These are phyloP conservation scores for Acanthosepion pharaonis DNA, from an alignment of 2,888 invertebrate genomes.

Conservation along the genomic window DNA sequence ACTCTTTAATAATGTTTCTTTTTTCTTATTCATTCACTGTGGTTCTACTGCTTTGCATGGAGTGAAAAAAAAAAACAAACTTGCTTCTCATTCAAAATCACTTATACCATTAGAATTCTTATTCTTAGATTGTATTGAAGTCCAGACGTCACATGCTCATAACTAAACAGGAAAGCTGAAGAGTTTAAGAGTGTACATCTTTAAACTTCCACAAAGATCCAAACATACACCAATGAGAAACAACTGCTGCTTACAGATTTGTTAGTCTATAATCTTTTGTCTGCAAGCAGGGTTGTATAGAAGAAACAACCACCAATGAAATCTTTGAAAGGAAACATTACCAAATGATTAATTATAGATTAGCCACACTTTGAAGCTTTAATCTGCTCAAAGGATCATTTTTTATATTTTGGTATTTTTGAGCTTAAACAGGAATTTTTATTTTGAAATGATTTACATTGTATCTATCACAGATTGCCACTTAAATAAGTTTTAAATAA, in stretches of 20 bases:
- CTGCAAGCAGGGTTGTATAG: background rate
- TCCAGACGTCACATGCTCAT: background rate
- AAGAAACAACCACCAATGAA: background rate
- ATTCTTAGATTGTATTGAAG: background rate
- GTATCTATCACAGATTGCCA: no score
- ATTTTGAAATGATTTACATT: no score
- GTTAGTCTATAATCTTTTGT: no score
- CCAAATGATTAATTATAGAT: background rate
- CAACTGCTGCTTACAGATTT: background rate
- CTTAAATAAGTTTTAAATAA: background rate
- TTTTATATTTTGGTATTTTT: background rate
- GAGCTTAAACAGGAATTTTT: background rate
- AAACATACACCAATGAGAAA: background rate
- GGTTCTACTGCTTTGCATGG: no score
- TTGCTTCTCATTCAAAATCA: background rate
- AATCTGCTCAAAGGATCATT: background rate
- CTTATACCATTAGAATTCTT: background rate
- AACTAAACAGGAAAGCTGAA: no score
- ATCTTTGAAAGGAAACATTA: background rate
- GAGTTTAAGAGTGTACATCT: no score
- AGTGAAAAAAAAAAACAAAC: no score
- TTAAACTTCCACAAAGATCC: background rate
- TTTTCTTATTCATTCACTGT: no score
- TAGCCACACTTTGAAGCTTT: no score
- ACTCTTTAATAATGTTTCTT: no score